Conservation (phyloP, 2,797 vertebrate species). For the Toxotes lorentzi region DNA sequence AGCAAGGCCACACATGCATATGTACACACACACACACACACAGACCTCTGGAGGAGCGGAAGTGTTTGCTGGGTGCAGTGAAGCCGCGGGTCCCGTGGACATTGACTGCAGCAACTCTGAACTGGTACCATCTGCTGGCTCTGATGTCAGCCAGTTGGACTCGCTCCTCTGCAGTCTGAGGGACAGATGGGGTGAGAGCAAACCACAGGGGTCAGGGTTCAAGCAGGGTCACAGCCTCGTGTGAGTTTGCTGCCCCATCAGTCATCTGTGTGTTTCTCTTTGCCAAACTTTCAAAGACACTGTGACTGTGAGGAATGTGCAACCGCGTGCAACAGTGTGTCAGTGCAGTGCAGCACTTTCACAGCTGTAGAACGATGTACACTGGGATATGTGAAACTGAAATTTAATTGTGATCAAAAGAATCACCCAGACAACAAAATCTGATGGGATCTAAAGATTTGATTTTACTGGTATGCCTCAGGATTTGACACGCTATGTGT, state of each 20-base stretch:
- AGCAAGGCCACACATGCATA: constrained; percentile 60
- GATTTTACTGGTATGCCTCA: not conserved
- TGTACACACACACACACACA: constrained; percentile 48
- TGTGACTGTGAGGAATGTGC: constrained; percentile 78
- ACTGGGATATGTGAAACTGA: constrained; percentile 49
- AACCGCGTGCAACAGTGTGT: constrained; percentile 58
- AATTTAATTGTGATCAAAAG: constrained; percentile 44
- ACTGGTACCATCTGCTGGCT: constrained; percentile 97
- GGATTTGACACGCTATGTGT: not conserved
- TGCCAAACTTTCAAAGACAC: constrained; percentile 78
- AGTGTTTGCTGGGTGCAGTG: constrained; percentile 97
- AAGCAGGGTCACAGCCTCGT: constrained; percentile 73
- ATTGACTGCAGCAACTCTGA: constrained; percentile 95
- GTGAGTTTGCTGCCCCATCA: constrained; percentile 78
- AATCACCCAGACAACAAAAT: not conserved
- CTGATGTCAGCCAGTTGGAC: constrained; percentile 89
- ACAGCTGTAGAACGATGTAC: constrained; percentile 69
- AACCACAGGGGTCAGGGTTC: constrained; percentile 81
- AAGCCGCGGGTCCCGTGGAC: constrained; percentile 96
- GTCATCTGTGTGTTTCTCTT: constrained; percentile 78
- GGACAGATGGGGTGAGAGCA: constrained; percentile 79
- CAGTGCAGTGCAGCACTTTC: constrained; percentile 54
- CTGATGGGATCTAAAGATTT: constrained; percentile 9
- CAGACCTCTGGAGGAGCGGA: constrained; percentile 95
- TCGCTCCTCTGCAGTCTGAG: constrained; percentile 93